Evolutionary conservation across 2,888 invertebrate genomes (phyloP).

Genomic region (Patella caerulea): DNA sequence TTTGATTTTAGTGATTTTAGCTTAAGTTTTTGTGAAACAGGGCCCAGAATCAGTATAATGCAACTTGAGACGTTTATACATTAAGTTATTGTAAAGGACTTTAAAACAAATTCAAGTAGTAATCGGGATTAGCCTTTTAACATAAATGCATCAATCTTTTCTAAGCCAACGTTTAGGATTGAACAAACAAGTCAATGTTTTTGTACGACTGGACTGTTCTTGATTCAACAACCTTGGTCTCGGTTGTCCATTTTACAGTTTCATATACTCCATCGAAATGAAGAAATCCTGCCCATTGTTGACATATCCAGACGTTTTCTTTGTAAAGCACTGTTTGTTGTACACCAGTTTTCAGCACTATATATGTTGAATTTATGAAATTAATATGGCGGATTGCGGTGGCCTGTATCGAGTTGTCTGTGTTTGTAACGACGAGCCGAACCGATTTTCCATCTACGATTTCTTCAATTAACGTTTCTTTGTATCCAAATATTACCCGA

Average conservation of each 20-base stretch:
- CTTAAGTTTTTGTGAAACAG: too few species aligned
- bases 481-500: not conserved
- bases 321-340: not conserved
- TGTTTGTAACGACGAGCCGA: not conserved
- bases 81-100: too few species aligned
- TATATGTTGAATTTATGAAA: not conserved
- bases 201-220: not conserved
- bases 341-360: not conserved
- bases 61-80: too few species aligned
- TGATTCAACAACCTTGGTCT: not conserved
- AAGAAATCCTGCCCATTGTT: not conserved
- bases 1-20: too few species aligned
- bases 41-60: too few species aligned
- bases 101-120: too few species aligned
- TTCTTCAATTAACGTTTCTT: not conserved
- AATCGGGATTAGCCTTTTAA: too few species aligned
- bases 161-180: not conserved
- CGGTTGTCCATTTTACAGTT: not conserved
- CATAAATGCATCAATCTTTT: too few species aligned
- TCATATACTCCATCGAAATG: not conserved
- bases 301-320: not conserved
- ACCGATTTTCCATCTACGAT: not conserved
- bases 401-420: not conserved
- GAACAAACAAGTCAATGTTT: not conserved
- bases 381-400: not conserved